A percentile compares a stretch with the other conserved stretches of the same genome.
These are phyloP conservation scores for Triplophysa tibetana DNA, from an alignment of 2,113 vertebrate genomes.

Conservation along the genomic window DNA sequence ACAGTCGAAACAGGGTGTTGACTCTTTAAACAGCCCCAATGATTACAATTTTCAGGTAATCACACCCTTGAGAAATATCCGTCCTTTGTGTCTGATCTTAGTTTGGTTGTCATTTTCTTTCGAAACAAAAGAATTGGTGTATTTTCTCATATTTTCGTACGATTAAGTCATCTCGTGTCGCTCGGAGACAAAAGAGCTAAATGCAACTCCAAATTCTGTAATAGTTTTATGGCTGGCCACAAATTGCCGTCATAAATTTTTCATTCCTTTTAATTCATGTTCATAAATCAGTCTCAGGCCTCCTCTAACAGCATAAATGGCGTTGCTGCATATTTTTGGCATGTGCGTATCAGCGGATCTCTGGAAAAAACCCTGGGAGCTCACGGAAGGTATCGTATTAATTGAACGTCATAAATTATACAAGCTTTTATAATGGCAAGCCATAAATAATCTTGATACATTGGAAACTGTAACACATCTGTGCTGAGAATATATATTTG, in stretches of 20 bases:
- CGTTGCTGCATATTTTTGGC: constrained; percentile 76
- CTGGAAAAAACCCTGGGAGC: constrained; percentile 70
- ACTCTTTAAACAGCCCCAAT: constrained; percentile 53
- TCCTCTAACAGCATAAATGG: constrained; percentile 71
- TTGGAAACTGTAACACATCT: constrained; percentile 71
- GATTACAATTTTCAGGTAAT: constrained; percentile 52
- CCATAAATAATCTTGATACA: constrained; percentile 79
- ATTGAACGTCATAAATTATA: constrained; percentile 80
- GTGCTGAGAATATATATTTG: constrained; percentile 72
- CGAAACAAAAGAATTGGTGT: constrained; percentile 50
- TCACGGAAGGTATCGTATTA: constrained; percentile 74
- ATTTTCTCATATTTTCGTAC: constrained; percentile 59
- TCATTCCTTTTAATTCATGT: constrained; percentile 80
- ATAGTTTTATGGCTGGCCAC: constrained; percentile 78
- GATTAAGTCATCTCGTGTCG: constrained; percentile 68
- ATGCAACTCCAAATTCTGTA: constrained; percentile 77
- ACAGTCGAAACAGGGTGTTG: constrained; percentile 37
- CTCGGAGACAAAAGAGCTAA: constrained; percentile 73
- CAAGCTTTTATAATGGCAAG: constrained; percentile 78
- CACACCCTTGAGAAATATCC: constrained; percentile 45
- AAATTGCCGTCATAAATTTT: constrained; percentile 80
- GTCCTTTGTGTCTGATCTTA: constrained; percentile 40
- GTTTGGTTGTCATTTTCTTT: constrained; percentile 46
- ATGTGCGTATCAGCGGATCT: constrained; percentile 73
- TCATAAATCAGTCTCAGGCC: constrained; percentile 75